A percentile compares a stretch with the other conserved stretches of the same genome.
Conservation (phyloP, 1,140 invertebrate species). For the Eufriesea mexicana region DNA sequence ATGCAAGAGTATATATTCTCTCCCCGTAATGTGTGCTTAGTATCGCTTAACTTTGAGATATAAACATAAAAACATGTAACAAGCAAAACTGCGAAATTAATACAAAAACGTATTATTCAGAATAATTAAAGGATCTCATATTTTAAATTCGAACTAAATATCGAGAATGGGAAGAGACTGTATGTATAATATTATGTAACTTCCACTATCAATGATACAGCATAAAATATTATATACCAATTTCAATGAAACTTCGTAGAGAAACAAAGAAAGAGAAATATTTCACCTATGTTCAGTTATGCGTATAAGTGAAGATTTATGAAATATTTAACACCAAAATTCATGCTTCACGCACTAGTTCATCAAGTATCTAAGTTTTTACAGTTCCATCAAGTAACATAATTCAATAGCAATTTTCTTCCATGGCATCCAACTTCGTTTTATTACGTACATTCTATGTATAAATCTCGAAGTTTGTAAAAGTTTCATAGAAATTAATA, state of each 20-base stretch:
- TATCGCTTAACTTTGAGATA: neutral
- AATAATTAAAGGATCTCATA: neutral
- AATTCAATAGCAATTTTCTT: neutral
- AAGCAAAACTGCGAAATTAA: conserved; percentile 5
- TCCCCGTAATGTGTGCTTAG: neutral
- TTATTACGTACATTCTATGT: no score
- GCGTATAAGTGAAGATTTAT: neutral
- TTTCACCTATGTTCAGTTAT: no score
- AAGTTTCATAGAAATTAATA: neutral
- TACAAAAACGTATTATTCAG: neutral
- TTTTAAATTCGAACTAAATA: neutral
- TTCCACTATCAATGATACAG: neutral
- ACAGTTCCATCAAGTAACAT: neutral
- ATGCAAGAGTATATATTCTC: conserved; percentile 10
- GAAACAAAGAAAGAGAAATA: neutral
- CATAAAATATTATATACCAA: neutral
- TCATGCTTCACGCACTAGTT: neutral
- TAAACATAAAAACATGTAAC: neutral
- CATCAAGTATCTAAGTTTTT: neutral
- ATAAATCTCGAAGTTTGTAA: no score
- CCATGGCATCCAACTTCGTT: neutral
- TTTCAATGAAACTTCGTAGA: neutral
- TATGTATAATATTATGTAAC: neutral
- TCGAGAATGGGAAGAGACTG: no score
- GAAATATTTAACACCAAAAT: neutral